Percentiles rank a stretch among this genome's conserved stretches.
phyloP scores from a whole-genome alignment of 2,797 vertebrate species.

The Siniperca undulata region DNA sequence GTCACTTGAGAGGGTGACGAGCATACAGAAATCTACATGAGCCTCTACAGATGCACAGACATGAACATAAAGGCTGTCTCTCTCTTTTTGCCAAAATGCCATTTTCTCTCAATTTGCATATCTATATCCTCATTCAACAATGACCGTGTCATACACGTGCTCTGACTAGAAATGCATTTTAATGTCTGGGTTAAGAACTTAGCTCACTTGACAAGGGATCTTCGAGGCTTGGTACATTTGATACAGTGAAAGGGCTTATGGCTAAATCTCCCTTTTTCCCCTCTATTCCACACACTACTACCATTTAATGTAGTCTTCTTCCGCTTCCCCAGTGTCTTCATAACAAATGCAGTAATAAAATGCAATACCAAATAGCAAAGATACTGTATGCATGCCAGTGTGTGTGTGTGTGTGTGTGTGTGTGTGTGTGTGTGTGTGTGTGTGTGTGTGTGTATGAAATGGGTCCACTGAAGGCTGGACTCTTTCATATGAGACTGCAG shows the following conservation, averaged over 20 bases:
- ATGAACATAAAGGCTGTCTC: not conserved
- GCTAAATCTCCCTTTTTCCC: slow-evolving; percentile 38
- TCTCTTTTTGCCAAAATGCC: slow-evolving; percentile 16
- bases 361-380: slow-evolving; percentile 44
- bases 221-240: slow-evolving; percentile 53
- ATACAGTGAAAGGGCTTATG: slow-evolving; percentile 47
- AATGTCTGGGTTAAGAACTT: slow-evolving; percentile 45
- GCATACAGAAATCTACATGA: slow-evolving; percentile 1
- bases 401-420: not conserved
- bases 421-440: slow-evolving; percentile 3
- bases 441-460: not conserved
- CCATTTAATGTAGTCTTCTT: slow-evolving; percentile 48
- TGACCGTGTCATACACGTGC: not conserved
- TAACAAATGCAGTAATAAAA: slow-evolving; percentile 65
- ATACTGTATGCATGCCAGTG: slow-evolving; percentile 19
- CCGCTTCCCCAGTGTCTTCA: slow-evolving; percentile 42
- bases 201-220: slow-evolving; percentile 48
- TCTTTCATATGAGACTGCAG: slow-evolving; percentile 36
- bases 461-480: not conserved
- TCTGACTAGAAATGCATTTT: slow-evolving; percentile 35
- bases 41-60: slow-evolving; percentile 10
- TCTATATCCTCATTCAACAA: slow-evolving; percentile 24
- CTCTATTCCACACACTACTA: slow-evolving; percentile 28
- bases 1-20: slow-evolving; percentile 4
- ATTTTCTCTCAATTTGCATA: slow-evolving; percentile 43